Percentiles rank a stretch among this genome's conserved stretches.
Conservation (phyloP, 2,888 invertebrate genomes). For the Catocala fraxini region DNA sequence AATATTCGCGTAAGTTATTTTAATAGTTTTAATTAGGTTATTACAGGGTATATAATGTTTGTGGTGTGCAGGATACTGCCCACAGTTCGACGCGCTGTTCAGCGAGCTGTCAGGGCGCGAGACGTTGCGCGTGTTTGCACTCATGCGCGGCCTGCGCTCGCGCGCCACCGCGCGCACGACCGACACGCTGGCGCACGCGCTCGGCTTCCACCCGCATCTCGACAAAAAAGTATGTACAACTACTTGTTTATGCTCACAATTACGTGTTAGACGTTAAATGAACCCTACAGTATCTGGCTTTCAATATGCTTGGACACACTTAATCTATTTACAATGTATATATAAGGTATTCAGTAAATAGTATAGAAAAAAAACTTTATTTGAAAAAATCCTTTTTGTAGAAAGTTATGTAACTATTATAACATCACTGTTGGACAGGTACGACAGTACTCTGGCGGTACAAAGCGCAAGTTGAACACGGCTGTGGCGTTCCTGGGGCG, state of each 20-base stretch:
- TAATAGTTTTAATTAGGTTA: too few species aligned
- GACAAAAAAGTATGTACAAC: slow-evolving; percentile 82
- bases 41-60: too few species aligned
- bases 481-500: slow-evolving; percentile 91
- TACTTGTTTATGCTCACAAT: too few species aligned
- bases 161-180: slow-evolving; percentile 67
- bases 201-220: slow-evolving; percentile 89
- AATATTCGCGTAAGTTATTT: too few species aligned
- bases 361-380: too few species aligned
- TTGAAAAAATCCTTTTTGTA: too few species aligned
- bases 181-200: slow-evolving; percentile 80
- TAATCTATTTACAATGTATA: too few species aligned
- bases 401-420: too few species aligned
- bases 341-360: too few species aligned
- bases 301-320: too few species aligned
- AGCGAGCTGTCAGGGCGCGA: slow-evolving; percentile 91
- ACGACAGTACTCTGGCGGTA: slow-evolving; percentile 91
- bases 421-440: slow-evolving; percentile 65
- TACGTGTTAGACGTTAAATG: too few species aligned
- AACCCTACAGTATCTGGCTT: too few species aligned
- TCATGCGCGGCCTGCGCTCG: slow-evolving; percentile 88
- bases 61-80: slow-evolving; percentile 89
- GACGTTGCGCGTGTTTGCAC: slow-evolving; percentile 89
- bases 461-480: slow-evolving; percentile 91
- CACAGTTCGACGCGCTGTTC: slow-evolving; percentile 92